phyloP scores from a whole-genome alignment of 23 tunicate genomes.

The Phallusia fumigata region DNA sequence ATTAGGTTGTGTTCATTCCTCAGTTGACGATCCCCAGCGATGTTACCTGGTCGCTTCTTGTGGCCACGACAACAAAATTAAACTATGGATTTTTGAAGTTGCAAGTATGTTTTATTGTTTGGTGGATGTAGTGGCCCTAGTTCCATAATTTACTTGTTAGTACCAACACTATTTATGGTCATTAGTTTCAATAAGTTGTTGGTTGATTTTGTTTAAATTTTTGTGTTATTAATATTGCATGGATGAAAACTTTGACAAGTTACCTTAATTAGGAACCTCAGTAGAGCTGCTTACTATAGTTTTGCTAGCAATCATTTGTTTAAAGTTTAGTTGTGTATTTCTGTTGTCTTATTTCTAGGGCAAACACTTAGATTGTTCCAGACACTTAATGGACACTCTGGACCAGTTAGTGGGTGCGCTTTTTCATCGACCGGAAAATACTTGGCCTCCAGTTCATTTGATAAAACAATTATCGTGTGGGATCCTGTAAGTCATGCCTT shows the following conservation, averaged over 20 bases:
- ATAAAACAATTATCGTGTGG: conserved; percentile 81
- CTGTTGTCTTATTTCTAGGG: conserved; percentile 16
- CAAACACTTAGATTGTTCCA: conserved; percentile 40
- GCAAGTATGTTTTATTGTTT: conserved; percentile 19
- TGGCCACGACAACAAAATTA: conserved; percentile 79
- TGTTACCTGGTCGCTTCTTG: conserved; percentile 73
- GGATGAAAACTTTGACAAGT: too few species aligned
- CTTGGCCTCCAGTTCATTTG: conserved; percentile 85
- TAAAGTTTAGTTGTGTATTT: too few species aligned
- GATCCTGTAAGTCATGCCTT: conserved; percentile 50
- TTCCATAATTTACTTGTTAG: background rate
- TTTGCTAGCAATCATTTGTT: too few species aligned
- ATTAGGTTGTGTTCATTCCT: background rate
- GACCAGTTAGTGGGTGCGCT: conserved; percentile 75
- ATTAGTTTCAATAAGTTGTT: background rate
- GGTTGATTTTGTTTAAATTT: background rate
- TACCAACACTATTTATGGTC: background rate
- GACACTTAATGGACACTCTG: conserved; percentile 57
- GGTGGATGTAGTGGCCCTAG: background rate
- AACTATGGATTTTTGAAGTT: conserved; percentile 66
- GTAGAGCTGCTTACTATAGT: too few species aligned
- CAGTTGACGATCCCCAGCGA: conserved; percentile 30
- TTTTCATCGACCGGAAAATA: conserved; percentile 65
- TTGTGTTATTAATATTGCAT: too few species aligned
- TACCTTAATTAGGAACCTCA: too few species aligned